Base-by-base conservation (phyloP, 1,140 invertebrate species). In the Neotoxoptera formosana region DNA sequence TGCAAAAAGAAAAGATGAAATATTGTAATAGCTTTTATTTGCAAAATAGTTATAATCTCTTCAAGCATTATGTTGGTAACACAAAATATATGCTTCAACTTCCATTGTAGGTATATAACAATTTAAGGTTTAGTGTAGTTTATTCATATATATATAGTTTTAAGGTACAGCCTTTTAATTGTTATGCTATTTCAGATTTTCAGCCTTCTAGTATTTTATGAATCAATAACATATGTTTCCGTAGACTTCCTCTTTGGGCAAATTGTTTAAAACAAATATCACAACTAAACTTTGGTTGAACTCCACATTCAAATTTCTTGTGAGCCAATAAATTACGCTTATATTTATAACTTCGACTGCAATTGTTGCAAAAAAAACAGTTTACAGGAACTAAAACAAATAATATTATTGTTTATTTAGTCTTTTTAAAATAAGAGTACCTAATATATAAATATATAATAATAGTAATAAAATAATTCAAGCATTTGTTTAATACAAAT, bases 251-350 rank as follows among this genome's bases (percentile, higher is more conserved):
- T 89, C 45, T 93, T 1, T 67, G 41, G 7, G 93, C 53, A 88
- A 93, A 93, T 93, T 67, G 47, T 88, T 86, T 94, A 25, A 91
- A 93, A 89, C 94, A 95, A 67, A 94, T 93, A 21, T 94, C 11
- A 51, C 94, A 89, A 94, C 9, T 95, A 94, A 84, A 95, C 94
- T 83, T 95, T 94, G 47, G 48, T 45, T 60, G 81, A 8, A 93
- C 51, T 84, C 95, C 95, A 93, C 95, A 95, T 93, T 95, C 95
- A 90, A 94, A 94, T 81, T 94, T 94, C 9, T 89, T 14, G 91
- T 95, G 94, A 23, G 88, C 36, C 25, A 56, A 90, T 17, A 94
- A 83, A 51, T 30, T 90, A 25, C 45, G 76, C 41, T 91, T 94
- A 92, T 94, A 93, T 53, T 90, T 93, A 87, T 94, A 94, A n/a